Base-by-base conservation (phyloP, 2,888 invertebrate genomes). In the Athripsodes cinereus region DNA sequence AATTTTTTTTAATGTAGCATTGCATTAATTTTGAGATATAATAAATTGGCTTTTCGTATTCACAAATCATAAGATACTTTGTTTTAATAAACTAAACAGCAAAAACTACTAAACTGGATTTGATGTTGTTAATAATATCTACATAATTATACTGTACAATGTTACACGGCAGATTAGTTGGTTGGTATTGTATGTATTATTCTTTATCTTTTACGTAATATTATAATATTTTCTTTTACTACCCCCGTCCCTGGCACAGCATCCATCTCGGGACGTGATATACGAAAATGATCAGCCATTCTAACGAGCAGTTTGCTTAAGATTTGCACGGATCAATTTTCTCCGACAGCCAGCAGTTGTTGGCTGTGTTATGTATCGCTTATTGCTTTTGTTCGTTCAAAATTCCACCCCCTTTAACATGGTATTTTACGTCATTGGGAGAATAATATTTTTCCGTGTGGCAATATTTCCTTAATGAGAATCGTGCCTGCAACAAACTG, bases 381-480 rank as follows among this genome's bases (percentile, higher is more conserved):
- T 62, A 62, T 62, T 62, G 62, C 58, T 62, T 62, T 62, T 58
- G 62, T 60, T 62, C 60, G 58, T 55, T 58, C 58, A 46, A 51
- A 58, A 44, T 50, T 22, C 56, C 61, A 52, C 62, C 62, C 59
- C 60, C 52, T 53, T n/a, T 49, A 44, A 53, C 60, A 58, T 54
- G 56, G 53, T 56, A 55, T 58, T 53, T 35, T 53, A 52, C 55
- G 59, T 57, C 60, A 57, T 60, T 58, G 56, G 58, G 60, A 59
- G 58, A 62, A 62, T 58, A 56, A 62, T 60, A 62, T 62, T 62
- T 59, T 62, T 62, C 62, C 62, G 58, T 48, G 51, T 53, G 62
- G 60, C 62, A 53, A 61, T 61, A 59, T 63, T 61, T 63, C 52
- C 63, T 61, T 63, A 63, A 63, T 63, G 60, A 61, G 63, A 63